Conservation (phyloP, 2,797 vertebrate genomes). For the Carapus acus region DNA sequence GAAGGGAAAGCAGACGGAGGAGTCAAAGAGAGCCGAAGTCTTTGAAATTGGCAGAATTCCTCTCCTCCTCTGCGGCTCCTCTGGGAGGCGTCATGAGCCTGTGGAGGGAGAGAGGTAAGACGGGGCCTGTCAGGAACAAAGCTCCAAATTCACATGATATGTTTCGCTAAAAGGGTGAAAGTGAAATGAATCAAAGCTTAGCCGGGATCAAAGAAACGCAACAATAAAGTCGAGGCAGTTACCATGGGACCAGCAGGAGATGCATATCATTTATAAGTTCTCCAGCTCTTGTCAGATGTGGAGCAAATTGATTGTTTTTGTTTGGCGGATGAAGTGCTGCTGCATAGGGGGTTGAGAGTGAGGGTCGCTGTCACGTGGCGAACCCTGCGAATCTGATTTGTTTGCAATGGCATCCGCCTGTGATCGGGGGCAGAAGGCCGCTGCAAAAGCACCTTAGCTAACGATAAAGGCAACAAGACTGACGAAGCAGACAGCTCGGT, state of each 20-base stretch:
- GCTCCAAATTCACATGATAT: conserved; percentile 81
- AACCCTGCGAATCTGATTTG: conserved; percentile 60
- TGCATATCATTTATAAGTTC: conserved; percentile 80
- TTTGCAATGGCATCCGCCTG: conserved; percentile 58
- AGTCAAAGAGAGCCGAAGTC: conserved; percentile 64
- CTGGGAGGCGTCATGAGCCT: conserved; percentile 73
- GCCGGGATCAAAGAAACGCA: conserved; percentile 78
- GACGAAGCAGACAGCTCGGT: conserved; percentile 58
- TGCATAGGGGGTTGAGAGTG: conserved; percentile 62
- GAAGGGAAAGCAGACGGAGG: conserved; percentile 41
- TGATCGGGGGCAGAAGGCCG: conserved; percentile 64
- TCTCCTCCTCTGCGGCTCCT: conserved; percentile 72
- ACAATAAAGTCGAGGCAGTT: conserved; percentile 79
- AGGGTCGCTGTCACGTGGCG: conserved; percentile 63
- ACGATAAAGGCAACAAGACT: conserved; percentile 62
- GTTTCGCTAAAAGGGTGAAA: conserved; percentile 84
- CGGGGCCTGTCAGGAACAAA: conserved; percentile 83
- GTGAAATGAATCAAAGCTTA: conserved; percentile 81
- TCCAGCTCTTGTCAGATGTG: conserved; percentile 69
- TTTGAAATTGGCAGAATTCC: conserved; percentile 74
- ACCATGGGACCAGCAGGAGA: conserved; percentile 81
- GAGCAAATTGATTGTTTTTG: conserved; percentile 75
- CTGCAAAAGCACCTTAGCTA: conserved; percentile 47
- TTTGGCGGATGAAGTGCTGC: conserved; percentile 67
- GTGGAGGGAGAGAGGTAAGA: conserved; percentile 78